phyloP scores from a whole-genome alignment of 2,797 vertebrate genomes.

The Melanotaenia trifasciata region DNA sequence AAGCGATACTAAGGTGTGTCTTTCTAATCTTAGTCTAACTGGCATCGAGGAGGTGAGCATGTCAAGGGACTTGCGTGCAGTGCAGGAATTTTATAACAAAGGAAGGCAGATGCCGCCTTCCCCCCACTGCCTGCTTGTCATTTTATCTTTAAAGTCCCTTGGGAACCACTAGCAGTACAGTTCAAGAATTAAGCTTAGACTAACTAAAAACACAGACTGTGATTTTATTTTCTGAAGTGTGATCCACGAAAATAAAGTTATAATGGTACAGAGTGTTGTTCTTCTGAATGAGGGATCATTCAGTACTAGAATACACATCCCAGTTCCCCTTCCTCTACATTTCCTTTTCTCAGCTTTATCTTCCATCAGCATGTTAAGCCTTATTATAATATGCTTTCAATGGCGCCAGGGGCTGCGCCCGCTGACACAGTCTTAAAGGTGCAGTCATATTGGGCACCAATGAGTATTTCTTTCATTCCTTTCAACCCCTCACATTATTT shows the following conservation, averaged over 20 bases:
- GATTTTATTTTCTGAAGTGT: conserved; percentile 32
- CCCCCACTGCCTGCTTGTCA: conserved; percentile 47
- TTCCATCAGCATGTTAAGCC: conserved; percentile 73
- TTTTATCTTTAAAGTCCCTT: conserved; percentile 65
- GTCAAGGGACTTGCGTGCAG: conserved; percentile 78
- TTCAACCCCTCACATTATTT: not conserved
- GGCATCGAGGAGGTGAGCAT: conserved; percentile 67
- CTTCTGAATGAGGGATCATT: conserved; percentile 62
- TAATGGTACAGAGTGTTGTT: conserved; percentile 30
- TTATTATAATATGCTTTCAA: conserved; percentile 75
- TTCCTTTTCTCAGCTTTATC: conserved; percentile 75
- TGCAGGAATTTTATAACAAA: conserved; percentile 78
- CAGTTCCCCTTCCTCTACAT: conserved; percentile 67
- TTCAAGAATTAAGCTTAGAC: conserved; percentile 31
- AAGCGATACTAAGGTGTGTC: conserved; percentile 56
- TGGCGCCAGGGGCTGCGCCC: conserved; percentile 70
- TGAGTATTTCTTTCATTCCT: conserved; percentile 15
- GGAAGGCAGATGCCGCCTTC: conserved; percentile 68
- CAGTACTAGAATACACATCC: conserved; percentile 65
- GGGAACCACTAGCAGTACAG: conserved; percentile 52
- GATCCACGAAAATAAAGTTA: conserved; percentile 30
- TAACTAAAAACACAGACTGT: conserved; percentile 18
- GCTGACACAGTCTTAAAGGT: conserved; percentile 53
- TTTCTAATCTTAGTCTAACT: conserved; percentile 56
- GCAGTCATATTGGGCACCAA: conserved; percentile 29